phyloP scores from a whole-genome alignment of 2,113 vertebrate species.

The Ranitomeya imitator region DNA sequence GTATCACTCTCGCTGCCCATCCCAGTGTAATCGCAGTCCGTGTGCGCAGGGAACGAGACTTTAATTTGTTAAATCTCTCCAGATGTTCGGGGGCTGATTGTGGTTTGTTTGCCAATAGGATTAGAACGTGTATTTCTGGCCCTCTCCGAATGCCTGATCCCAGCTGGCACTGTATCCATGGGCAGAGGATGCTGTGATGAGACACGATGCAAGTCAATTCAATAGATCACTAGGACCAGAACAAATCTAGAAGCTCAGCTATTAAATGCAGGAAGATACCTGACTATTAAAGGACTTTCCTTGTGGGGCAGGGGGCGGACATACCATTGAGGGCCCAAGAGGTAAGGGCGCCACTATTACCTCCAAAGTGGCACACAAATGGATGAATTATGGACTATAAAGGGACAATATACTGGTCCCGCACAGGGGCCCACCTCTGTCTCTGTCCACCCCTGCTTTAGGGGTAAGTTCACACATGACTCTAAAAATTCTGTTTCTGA shows the following conservation, averaged over 20 bases:
- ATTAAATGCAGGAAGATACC: no score
- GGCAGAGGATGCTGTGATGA: neutral
- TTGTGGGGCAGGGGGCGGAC: no score
- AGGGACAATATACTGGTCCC: no score
- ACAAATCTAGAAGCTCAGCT: neutral
- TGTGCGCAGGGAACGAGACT: neutral
- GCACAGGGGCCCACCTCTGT: no score
- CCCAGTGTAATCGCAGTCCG: slow-evolving; percentile 9
- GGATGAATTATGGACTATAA: no score
- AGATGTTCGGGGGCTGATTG: slow-evolving; percentile 51
- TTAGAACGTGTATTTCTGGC: slow-evolving; percentile 30
- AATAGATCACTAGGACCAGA: neutral
- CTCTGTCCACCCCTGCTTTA: no score
- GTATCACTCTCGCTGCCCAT: slow-evolving; percentile 5
- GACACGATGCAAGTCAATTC: neutral
- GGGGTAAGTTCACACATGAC: no score
- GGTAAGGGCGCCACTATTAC: no score
- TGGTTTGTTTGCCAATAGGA: slow-evolving; percentile 34
- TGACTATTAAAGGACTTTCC: no score
- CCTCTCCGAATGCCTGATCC: slow-evolving; percentile 3
- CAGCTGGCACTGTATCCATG: slow-evolving; percentile 12
- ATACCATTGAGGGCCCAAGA: no score
- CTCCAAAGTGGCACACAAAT: no score
- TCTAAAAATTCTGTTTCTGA: no score
- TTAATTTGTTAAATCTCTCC: slow-evolving; percentile 50